A percentile compares a stretch with the other conserved stretches of the same genome.
These are phyloP conservation scores for Cotesia chilonis DNA, from an alignment of 1,140 invertebrate species.

Conservation along the genomic window DNA sequence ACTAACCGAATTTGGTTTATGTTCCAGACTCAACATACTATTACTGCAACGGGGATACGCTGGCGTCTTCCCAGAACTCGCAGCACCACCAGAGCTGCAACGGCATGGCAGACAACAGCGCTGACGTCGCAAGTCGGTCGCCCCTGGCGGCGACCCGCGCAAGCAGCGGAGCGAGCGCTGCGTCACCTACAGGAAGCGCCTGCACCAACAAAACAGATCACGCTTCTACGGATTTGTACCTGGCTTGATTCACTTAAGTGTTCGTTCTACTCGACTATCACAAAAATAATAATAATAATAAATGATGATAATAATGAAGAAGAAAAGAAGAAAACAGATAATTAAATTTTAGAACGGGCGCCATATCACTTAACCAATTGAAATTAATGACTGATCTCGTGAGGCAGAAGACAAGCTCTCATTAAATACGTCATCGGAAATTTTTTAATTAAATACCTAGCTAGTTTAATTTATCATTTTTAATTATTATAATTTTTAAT, in stretches of 20 bases:
- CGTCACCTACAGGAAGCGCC: constrained; percentile 77
- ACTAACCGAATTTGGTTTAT: neutral
- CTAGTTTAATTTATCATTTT: constrained; percentile 63
- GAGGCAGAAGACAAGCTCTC: constrained; percentile 8
- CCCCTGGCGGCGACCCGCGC: constrained; percentile 76
- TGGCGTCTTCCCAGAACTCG: constrained; percentile 65
- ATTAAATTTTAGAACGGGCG: constrained; percentile 48
- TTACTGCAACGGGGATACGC: constrained; percentile 71
- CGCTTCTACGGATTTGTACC: constrained; percentile 66
- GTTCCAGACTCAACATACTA: constrained; percentile 72
- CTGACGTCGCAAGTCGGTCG: constrained; percentile 69
- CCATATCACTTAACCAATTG: constrained; percentile 61
- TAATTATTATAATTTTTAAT: constrained; percentile 57
- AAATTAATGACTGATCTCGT: constrained; percentile 61
- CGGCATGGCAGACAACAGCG: constrained; percentile 59
- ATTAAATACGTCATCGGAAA: constrained; percentile 4
- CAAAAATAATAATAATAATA: neutral
- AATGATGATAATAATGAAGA: neutral
- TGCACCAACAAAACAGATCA: constrained; percentile 71
- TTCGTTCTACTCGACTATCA: neutral
- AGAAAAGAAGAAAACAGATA: neutral
- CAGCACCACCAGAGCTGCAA: constrained; percentile 45
- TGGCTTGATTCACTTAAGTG: constrained; percentile 54
- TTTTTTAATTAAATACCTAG: constrained; percentile 52
- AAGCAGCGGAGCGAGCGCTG: constrained; percentile 75